phyloP scores from a whole-genome alignment of 2,888 invertebrate genomes.

The Agonum fuliginosum region DNA sequence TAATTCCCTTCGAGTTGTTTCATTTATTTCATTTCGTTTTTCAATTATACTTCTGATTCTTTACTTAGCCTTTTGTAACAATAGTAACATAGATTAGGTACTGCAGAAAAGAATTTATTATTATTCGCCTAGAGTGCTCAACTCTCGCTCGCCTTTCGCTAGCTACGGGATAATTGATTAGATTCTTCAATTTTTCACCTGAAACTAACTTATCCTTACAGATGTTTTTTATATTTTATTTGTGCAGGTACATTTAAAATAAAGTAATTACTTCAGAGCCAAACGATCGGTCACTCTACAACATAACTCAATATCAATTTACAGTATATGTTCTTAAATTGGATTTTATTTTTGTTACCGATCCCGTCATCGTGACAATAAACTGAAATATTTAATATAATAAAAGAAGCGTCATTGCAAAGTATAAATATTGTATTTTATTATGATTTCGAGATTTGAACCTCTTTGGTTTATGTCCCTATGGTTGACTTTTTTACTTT shows the following conservation, averaged over 20 bases:
- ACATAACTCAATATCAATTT: slow-evolving; percentile 10
- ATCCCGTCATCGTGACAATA: too few species aligned
- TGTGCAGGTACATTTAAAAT: background rate
- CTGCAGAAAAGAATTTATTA: slow-evolving; percentile 23
- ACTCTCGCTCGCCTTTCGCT: background rate
- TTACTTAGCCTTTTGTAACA: slow-evolving; percentile 9
- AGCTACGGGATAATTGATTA: slow-evolving; percentile 37
- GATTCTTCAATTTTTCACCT: slow-evolving; percentile 25
- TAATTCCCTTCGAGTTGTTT: background rate
- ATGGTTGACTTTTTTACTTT: too few species aligned
- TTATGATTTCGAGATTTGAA: too few species aligned
- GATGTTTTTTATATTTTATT: background rate
- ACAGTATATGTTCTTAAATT: background rate
- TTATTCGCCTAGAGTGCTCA: background rate
- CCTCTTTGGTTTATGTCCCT: too few species aligned
- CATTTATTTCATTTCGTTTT: background rate
- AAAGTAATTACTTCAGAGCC: slow-evolving; percentile 31
- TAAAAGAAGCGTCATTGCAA: too few species aligned
- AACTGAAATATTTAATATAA: too few species aligned
- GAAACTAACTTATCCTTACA: slow-evolving; percentile 33
- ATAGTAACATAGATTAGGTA: slow-evolving; percentile 37
- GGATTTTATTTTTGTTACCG: background rate
- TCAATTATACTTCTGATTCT: background rate
- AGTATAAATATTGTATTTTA: too few species aligned
- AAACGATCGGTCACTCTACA: slow-evolving; percentile 22